Percentiles rank a stretch among this genome's conserved stretches.
Evolutionary conservation across 2,113 vertebrate genomes (phyloP).

Genomic region (Centropus bengalensis): DNA sequence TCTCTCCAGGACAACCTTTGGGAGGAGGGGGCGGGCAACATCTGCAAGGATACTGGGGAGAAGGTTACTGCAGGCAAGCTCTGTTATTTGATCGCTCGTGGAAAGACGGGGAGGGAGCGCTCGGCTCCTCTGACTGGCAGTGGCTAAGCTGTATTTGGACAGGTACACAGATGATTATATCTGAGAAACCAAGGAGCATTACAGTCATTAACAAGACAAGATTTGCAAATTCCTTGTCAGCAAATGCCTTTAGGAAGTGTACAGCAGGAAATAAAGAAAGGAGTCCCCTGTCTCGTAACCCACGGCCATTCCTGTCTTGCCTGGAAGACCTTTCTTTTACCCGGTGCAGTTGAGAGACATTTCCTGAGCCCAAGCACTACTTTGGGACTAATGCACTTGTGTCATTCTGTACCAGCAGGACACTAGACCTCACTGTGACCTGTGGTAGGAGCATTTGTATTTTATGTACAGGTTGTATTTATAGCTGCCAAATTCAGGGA

Average conservation of each 20-base stretch:
- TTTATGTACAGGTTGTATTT: not conserved
- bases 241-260: constrained; percentile 66
- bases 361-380: constrained; percentile 67
- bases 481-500: not conserved
- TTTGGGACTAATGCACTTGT: constrained; percentile 57
- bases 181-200: not conserved
- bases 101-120: not conserved
- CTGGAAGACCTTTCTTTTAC: constrained; percentile 21
- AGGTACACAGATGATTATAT: constrained; percentile 15
- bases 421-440: not conserved
- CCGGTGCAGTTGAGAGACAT: constrained; percentile 54
- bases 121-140: not conserved
- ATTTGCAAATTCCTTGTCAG: constrained; percentile 67
- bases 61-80: constrained; percentile 16
- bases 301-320: constrained; percentile 56
- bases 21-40: constrained; percentile 18
- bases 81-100: not conserved
- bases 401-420: constrained; percentile 12
- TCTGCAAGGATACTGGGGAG: constrained; percentile 16
- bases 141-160: not conserved
- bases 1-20: constrained; percentile 19
- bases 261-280: constrained; percentile 42
- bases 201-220: not conserved
- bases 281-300: constrained; percentile 8
- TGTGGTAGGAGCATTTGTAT: not conserved